Evolutionary conservation across 2,888 invertebrate genomes (phyloP), one percentile per base, ranked within the genome.

Genomic region (Acrocera orbiculus): DNA sequence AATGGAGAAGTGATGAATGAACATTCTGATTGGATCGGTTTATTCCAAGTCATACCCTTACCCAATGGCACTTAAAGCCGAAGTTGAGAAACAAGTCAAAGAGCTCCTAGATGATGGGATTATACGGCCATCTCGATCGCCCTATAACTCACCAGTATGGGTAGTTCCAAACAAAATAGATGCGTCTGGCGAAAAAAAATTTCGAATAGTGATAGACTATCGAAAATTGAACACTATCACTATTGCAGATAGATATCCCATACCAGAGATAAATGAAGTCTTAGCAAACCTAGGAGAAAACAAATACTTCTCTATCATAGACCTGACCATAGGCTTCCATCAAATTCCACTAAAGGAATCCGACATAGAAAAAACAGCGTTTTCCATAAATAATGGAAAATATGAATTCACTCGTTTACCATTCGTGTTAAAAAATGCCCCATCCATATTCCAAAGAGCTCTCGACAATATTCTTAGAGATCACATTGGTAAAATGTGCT

Each of bases 261-360:
- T 44, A 8, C 42, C 45, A 3, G 35, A 44, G 23, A 44, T 50
- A 6, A 36, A 32, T 2, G 16, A 30, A 5, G 24, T 35, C 4
- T 16, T 38, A 8, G 35, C 32, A 10, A 36, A 32, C 24, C 19
- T 32, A 13, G 28, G 34, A 19, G 20, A 23, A 10, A 11, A 16
- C 4, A 22, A 27, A 35, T 34, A 36, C 25, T 39, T 25, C 44
- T 16, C 39, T 7, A 44, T 40, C 9, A 20, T 46, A 2, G 48
- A 47, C 27, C 16, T 47, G 2, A 43, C 46, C 2, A 44, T 40
- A 1, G 47, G 48, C 0, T 49, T 47, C 16, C 44, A 47, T 16
- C 47, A 48, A 30, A 48, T 50, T 4, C 38, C 40, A 9, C 23
- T 40, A 4, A 31, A 19, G 13, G 29, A 28, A 26, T 16, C 15